Evolutionary conservation across 1,140 invertebrate species (phyloP), one percentile per base, ranked within the genome.

Genomic region (Cyclargus thomasi): DNA sequence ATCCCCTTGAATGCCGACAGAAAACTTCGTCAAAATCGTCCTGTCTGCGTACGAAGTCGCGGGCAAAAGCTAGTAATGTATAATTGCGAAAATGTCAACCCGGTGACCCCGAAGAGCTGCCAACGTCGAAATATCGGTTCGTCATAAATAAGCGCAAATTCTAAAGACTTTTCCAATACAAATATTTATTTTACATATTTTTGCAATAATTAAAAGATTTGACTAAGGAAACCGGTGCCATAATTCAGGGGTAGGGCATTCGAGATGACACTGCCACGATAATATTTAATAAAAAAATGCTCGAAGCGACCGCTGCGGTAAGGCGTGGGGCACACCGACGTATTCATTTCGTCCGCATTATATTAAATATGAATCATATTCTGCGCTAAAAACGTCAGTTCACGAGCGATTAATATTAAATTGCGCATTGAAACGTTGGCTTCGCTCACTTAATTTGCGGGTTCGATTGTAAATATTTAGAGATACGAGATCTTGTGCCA

Each of bases 151-250:
- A 47, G 8, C 39, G 39, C 39, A 16, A 47, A 47, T 47, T 47
- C 39, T 47, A 47, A 47, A 20, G 55, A 20, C 55, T 20, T 20
- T 11, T 11, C 20, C 18, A 59, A 59, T 21, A 59, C 55, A 59
- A 59, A 59, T 59, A 59, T 59, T 59, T 59, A 59, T 59, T 59
- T 59, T 59, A 59, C 55, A 59, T 59, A 59, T 59, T 59, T 59
- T 59, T 59, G 18, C 18, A 59, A 59, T 59, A 59, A 59, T 59
- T 59, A 59, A 59, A 59, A 59, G 55, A 20, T 59, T 59, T 59
- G 55, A 59, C 21, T 59, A 59, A 18, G 55, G 55, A 59, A 59
- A 59, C 55, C 20, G 55, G 55, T 5, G 18, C 55, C 55, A 59
- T 59, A 59, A 59, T 20, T 59, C 20, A 59, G 55, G 18, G 55